Conservation (phyloP, 2,888 invertebrate genomes). For the Marronus borbonicus region DNA sequence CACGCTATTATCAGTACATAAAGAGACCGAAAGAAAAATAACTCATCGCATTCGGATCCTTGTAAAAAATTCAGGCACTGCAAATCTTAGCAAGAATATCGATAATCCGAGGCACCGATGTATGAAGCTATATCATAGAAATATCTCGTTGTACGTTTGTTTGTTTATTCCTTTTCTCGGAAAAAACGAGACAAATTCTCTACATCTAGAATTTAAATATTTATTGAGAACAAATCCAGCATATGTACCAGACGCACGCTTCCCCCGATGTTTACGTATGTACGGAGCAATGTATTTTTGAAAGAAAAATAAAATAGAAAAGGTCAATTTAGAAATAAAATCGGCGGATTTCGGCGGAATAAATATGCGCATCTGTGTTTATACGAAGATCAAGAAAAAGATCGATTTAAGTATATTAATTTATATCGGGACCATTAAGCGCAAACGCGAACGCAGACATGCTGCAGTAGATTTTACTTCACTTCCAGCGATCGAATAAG, state of each 20-base stretch:
- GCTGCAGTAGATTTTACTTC: too few relatives aligned
- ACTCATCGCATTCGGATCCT: background rate
- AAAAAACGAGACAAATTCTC: slow-evolving; percentile 26
- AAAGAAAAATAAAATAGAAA: background rate
- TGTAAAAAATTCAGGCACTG: slow-evolving; percentile 10
- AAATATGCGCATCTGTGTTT: slow-evolving; percentile 30
- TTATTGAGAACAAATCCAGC: slow-evolving; percentile 16
- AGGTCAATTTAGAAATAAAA: slow-evolving; percentile 1
- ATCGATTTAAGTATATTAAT: background rate
- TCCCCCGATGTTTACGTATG: slow-evolving; percentile 1
- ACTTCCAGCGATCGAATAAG: slow-evolving; percentile 8
- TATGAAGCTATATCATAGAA: background rate
- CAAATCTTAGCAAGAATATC: background rate
- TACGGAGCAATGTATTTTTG: background rate
- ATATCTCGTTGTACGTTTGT: slow-evolving; percentile 8
- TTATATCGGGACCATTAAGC: background rate
- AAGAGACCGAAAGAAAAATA: slow-evolving; percentile 11
- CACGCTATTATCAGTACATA: slow-evolving; percentile 12
- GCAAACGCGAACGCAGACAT: background rate
- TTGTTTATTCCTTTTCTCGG: background rate
- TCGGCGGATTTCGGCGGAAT: slow-evolving; percentile 2
- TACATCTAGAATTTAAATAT: slow-evolving; percentile 28
- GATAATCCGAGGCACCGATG: background rate
- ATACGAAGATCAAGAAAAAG: background rate
- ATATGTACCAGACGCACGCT: slow-evolving; percentile 19